Evolutionary conservation across 1,140 invertebrate species (phyloP).

Genomic region (Orchestia grillus): DNA sequence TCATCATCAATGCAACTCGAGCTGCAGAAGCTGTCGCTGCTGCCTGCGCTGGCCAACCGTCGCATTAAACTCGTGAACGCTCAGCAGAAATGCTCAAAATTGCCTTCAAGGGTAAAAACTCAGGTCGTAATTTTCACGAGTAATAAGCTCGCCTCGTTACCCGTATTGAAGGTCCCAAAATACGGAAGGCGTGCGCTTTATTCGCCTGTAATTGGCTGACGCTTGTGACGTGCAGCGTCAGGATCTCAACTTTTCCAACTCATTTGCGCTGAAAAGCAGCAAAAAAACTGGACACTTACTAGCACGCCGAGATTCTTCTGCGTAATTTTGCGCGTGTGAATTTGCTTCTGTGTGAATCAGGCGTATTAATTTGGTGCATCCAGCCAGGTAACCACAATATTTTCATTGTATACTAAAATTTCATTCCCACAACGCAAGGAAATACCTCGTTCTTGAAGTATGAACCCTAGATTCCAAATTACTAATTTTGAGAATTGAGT

Average conservation of each 20-base stretch:
- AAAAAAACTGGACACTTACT: not conserved
- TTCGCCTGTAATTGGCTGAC: not conserved
- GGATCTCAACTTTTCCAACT: not conserved
- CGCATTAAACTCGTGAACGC: not conserved
- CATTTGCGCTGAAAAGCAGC: not conserved
- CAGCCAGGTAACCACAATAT: no score
- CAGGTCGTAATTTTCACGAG: not conserved
- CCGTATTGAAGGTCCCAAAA: not conserved
- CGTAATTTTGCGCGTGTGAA: no score
- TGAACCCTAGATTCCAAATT: no score
- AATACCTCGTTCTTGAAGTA: no score
- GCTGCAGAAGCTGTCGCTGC: not conserved
- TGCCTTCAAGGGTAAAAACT: not conserved
- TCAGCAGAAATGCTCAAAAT: not conserved
- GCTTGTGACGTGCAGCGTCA: not conserved
- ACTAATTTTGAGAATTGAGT: no score
- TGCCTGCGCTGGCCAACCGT: not conserved
- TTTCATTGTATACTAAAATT: no score
- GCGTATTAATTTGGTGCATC: no score
- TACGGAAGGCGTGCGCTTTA: not conserved
- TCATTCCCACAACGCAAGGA: no score
- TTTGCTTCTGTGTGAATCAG: no score
- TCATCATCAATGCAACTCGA: not conserved
- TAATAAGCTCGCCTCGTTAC: not conserved
- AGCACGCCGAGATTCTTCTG: no score